Conservation (phyloP, 2,888 invertebrate genomes). For the Cephus nigrinus region DNA sequence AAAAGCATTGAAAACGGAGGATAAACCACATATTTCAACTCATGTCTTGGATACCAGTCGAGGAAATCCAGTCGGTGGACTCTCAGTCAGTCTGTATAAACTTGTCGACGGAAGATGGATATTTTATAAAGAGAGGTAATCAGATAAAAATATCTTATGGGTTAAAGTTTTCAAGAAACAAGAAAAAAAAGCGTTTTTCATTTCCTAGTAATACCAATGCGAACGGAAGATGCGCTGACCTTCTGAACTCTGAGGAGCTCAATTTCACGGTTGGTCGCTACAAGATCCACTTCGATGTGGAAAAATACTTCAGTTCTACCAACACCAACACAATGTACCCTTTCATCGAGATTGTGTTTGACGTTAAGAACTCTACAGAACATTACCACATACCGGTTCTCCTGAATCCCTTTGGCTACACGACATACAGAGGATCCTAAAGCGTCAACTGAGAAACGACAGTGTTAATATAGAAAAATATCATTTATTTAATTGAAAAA, state of each 20-base stretch:
- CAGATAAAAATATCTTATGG: background rate
- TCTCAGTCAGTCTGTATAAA: slow-evolving; percentile 75
- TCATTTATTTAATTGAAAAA: background rate
- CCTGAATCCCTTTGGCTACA: slow-evolving; percentile 79
- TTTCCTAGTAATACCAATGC: slow-evolving; percentile 67
- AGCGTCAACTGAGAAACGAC: background rate
- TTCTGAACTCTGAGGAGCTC: slow-evolving; percentile 67
- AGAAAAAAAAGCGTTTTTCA: background rate
- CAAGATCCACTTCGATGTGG: slow-evolving; percentile 77
- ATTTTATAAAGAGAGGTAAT: slow-evolving; percentile 68
- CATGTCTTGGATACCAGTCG: slow-evolving; percentile 78
- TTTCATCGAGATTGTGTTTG: slow-evolving; percentile 79
- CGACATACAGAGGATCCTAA: slow-evolving; percentile 79
- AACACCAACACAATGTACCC: slow-evolving; percentile 76
- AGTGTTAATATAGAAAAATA: background rate
- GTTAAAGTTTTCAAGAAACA: background rate
- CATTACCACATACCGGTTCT: slow-evolving; percentile 82
- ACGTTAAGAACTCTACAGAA: slow-evolving; percentile 70
- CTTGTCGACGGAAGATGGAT: slow-evolving; percentile 73
- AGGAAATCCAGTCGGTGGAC: slow-evolving; percentile 73
- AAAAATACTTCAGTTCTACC: slow-evolving; percentile 72
- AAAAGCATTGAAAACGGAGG: background rate
- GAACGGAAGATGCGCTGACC: slow-evolving; percentile 75
- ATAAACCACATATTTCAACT: slow-evolving; percentile 73
- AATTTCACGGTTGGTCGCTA: slow-evolving; percentile 75